phyloP scores from a whole-genome alignment of 1,140 invertebrate species.

The Aleiodes sp. region DNA sequence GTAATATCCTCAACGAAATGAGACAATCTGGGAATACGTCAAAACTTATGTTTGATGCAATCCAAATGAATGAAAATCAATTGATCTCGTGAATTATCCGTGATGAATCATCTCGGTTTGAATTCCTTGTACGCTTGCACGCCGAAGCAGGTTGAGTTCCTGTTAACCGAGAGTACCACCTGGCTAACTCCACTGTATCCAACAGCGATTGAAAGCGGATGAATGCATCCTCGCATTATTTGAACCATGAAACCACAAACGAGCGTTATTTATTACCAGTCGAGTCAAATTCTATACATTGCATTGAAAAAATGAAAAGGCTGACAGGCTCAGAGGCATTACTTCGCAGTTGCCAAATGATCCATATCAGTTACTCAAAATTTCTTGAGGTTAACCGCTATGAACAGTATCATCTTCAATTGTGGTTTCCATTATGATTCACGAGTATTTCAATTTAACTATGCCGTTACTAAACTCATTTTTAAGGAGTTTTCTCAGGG shows the following conservation, averaged over 20 bases:
- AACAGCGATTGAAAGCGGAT: slow-evolving; percentile 15
- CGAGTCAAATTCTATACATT: not conserved
- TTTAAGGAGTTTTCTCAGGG: too few relatives aligned
- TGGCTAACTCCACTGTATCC: slow-evolving; percentile 4
- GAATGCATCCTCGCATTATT: slow-evolving; percentile 5
- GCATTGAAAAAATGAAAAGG: not conserved
- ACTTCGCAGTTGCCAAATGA: slow-evolving; percentile 1
- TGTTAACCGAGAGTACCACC: slow-evolving; percentile 27
- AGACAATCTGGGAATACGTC: too few relatives aligned
- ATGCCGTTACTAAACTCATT: too few relatives aligned
- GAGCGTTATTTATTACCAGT: slow-evolving; percentile 29
- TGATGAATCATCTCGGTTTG: not conserved
- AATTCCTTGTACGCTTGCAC: slow-evolving; percentile 24
- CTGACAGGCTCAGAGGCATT: too few relatives aligned
- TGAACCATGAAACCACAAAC: slow-evolving; percentile 32
- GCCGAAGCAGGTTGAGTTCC: slow-evolving; percentile 17
- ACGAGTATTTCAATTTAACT: too few relatives aligned
- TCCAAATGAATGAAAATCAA: slow-evolving; percentile 6
- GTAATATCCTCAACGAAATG: too few relatives aligned
- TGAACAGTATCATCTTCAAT: not conserved
- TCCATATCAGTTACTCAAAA: slow-evolving; percentile 12
- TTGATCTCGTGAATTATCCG: slow-evolving; percentile 18
- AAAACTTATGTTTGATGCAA: not conserved
- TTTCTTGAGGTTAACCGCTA: not conserved
- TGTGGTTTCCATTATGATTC: not conserved